Evolutionary conservation across 2,797 vertebrate species (phyloP).

Genomic region (Mormyrus hasselquistii): DNA sequence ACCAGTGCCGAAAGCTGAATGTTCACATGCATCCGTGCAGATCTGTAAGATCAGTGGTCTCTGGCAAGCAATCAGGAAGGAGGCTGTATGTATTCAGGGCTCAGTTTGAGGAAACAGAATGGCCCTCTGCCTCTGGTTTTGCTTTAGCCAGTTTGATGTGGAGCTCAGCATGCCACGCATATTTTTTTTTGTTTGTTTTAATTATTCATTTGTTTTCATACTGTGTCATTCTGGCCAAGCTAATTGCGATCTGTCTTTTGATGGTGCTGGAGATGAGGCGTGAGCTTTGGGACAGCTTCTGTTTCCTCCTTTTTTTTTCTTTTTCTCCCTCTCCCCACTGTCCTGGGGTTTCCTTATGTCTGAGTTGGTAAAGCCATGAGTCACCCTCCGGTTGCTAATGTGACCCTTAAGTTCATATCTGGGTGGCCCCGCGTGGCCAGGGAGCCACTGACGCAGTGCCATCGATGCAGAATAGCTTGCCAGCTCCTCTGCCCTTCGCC

Average conservation of each 20-base stretch:
- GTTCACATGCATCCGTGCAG: neutral
- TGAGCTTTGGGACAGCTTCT: neutral
- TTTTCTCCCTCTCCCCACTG: neutral
- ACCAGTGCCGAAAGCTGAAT: neutral
- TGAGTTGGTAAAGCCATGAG: neutral
- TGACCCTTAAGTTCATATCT: neutral
- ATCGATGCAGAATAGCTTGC: neutral
- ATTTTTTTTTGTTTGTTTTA: neutral
- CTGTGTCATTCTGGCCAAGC: neutral
- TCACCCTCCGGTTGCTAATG: neutral
- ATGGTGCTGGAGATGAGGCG: neutral
- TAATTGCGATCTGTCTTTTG: neutral
- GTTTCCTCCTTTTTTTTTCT: neutral
- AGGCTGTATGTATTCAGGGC: neutral
- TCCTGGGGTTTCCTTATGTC: neutral
- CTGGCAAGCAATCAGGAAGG: neutral
- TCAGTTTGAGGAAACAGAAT: neutral
- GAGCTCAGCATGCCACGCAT: neutral
- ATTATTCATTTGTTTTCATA: conserved; percentile 4
- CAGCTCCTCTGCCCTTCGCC: neutral
- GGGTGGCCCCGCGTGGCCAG: neutral
- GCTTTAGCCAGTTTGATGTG: neutral
- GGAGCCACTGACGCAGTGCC: neutral
- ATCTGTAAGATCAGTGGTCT: neutral
- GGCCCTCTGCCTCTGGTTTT: neutral